Evolutionary conservation across 2,113 vertebrate species (phyloP).

Genomic region (Amphiprion ocellaris): DNA sequence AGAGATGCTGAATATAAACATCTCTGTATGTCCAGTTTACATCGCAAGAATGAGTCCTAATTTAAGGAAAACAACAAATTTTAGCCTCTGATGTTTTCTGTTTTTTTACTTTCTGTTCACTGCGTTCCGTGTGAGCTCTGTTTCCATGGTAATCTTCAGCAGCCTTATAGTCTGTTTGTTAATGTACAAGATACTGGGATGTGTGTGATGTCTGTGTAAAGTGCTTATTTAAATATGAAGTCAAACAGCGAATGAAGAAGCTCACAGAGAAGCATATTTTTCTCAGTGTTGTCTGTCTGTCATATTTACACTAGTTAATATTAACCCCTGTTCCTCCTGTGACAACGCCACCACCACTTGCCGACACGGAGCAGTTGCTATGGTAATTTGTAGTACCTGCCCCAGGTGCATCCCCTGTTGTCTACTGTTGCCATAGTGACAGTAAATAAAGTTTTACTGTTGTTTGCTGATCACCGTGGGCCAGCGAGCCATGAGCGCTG

Average conservation of each 20-base stretch:
- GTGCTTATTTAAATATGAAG: background rate
- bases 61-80: conserved; percentile 20
- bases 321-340: conserved; percentile 62
- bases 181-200: conserved; percentile 28
- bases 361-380: conserved; percentile 26
- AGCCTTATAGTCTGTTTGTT: conserved; percentile 38
- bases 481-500: background rate
- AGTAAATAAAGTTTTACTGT: conserved; percentile 56
- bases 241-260: background rate
- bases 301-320: conserved; percentile 68
- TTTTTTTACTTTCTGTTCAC: conserved; percentile 22
- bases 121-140: conserved; percentile 26
- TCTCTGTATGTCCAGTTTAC: background rate
- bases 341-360: background rate
- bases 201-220: conserved; percentile 18
- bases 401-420: conserved; percentile 44
- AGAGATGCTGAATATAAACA: conserved; percentile 4
- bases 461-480: conserved; percentile 58
- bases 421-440: conserved; percentile 53
- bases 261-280: background rate
- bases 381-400: conserved; percentile 32
- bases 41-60: background rate
- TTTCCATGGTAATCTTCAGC: conserved; percentile 67
- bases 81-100: background rate
- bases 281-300: background rate